A percentile compares a stretch with the other conserved stretches of the same genome.
Conservation (phyloP, 1,140 invertebrate species). For the Drosophila sproati region DNA sequence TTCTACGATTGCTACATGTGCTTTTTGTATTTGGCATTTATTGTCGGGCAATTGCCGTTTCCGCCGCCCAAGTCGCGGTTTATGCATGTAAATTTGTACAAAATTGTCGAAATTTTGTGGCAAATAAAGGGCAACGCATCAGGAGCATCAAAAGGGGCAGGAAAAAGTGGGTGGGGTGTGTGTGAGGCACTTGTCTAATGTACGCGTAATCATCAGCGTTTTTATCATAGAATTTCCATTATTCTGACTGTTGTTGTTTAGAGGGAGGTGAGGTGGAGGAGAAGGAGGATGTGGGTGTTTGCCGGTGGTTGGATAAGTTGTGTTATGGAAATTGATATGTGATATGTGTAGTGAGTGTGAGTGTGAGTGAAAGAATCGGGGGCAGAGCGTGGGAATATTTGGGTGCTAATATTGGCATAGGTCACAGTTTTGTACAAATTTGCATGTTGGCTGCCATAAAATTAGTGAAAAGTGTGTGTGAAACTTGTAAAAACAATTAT, state of each 20-base stretch:
- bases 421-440: background rate
- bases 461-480: background rate
- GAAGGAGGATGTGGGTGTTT: background rate
- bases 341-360: conserved; percentile 37
- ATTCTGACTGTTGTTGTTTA: conserved; percentile 22
- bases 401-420: background rate
- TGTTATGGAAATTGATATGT: conserved; percentile 54
- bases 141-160: conserved; percentile 3
- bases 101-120: conserved; percentile 83
- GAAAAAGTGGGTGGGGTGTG: background rate
- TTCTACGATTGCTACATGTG: background rate
- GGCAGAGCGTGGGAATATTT: conserved; percentile 4
- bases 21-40: conserved; percentile 43
- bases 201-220: conserved; percentile 66
- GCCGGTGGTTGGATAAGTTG: conserved; percentile 26
- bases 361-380: background rate
- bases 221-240: conserved; percentile 68
- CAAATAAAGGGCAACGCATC: conserved; percentile 66
- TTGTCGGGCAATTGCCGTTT: conserved; percentile 75
- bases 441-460: background rate
- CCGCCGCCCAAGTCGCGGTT: conserved; percentile 64
- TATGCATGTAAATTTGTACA: conserved; percentile 82
- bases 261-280: background rate
- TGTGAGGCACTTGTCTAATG: conserved; percentile 70
- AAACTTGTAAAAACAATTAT: background rate